Evolutionary conservation across 2,797 vertebrate species (phyloP), one percentile per base, ranked within the genome.

Genomic region (Thripadectes ignobilis): DNA sequence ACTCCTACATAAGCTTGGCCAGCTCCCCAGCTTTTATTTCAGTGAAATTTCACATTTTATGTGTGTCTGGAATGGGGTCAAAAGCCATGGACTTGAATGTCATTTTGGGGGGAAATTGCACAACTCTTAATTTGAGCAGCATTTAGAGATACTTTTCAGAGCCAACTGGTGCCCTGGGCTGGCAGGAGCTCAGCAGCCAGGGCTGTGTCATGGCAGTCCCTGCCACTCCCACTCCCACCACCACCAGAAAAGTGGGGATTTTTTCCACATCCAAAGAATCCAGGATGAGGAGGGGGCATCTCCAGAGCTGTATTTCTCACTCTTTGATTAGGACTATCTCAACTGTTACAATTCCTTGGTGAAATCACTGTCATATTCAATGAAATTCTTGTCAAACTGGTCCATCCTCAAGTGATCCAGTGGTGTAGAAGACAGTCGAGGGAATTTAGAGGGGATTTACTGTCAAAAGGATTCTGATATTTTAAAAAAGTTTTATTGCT

Each of bases 161-260:
- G 32, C n/a, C 75, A 67, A n/a, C 38, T 13, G 34, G 16, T 46
- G 68, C 26, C 43, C 24, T 32, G 52, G 75, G 39, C 81, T 43
- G 59, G 67, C 66, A 41, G 51, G 43, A 78, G 36, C 43, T 66
- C 46, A 29, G 66, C 76, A 75, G 19, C 29, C 80, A 21, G 71
- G 30, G 58, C 51, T 63, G 29, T 9, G 2, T 38, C 12, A 1
- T 1, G 2, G 19, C 10, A 1, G 7, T 0, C 77, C 11, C 27
- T 1, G 3, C 61, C 3, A 3, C 14, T 34, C 36, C 52, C 4
- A 6, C 17, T 63, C 54, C 22, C 45, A 67, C 4, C 38, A 46
- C 46, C 23, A 3, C 1, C 38, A 72, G 23, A 22, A 13, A 45
- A 36, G 4, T 5, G 29, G 3, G 38, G 36, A 34, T 59, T 66